Base-by-base conservation (phyloP, 2,888 invertebrate genomes). In the Andrena haemorrhoa region DNA sequence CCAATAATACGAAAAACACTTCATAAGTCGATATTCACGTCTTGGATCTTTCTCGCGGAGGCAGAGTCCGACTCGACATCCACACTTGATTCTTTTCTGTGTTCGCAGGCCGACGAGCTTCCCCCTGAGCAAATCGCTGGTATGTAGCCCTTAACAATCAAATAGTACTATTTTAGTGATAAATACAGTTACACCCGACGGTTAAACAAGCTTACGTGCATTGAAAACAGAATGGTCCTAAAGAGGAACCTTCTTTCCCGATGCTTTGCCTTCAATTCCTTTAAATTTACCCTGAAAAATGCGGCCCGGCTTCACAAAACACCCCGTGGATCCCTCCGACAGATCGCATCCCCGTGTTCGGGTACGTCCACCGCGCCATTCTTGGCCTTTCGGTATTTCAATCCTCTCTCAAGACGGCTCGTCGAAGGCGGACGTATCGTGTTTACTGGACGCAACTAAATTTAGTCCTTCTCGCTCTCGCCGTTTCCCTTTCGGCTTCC, bases 71-170 rank as follows among this genome's bases (percentile, higher is more conserved):
- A 20, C 26, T 10, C 16, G 10, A 35, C 70, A 47, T 70, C 58
- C 73, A 69, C 75, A 49, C 70, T 75, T 76, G 70, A 85, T 73
- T 60, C 84, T 75, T 77, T 65, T 86, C 89, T 91, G 89, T 92
- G 72, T 81, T 91, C 95, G 86, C 95, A 98, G 97, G 97, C 96
- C 93, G 97, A 98, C 94, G 98, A 98, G 95, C 96, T 98, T 93
- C 98, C 98, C 82, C 96, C 98, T 94, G 98, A 98, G 96, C 98
- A 98, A 95, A 96, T 98, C 92, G 97, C 97, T 94, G 97, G 97
- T 98, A 95, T 96, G 97, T 95, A 90, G 58, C 8, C 10, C 31
- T 53, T 51, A 75, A 1, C n/a, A 5, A 31, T n/a, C 7, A 41
- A 60, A 41, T 41, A 10, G 51, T 51, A 51, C 8, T 5, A 20